A percentile compares a stretch with the other conserved stretches of the same genome.
Conservation (phyloP, 2,888 invertebrate genomes). For the Nephrotoma appendiculata region DNA sequence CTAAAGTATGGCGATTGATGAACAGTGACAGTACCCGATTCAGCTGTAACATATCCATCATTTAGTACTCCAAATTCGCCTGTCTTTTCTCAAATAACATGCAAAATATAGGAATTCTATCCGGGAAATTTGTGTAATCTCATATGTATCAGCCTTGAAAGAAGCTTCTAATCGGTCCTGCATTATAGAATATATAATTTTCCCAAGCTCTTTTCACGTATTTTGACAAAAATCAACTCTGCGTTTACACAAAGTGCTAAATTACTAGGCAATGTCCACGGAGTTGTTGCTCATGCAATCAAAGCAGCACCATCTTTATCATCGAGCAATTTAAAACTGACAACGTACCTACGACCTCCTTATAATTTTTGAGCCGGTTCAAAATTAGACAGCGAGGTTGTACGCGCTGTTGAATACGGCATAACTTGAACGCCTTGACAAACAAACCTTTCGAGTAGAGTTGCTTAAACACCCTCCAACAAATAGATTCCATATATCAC, state of each 20-base stretch:
- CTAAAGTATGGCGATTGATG: no score
- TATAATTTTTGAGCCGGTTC: constrained; percentile 98
- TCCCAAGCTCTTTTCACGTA: constrained; percentile 51
- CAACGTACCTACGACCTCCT: constrained; percentile 91
- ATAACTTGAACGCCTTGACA: no score
- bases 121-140: constrained; percentile 66
- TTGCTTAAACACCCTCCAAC: no score
- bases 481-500: constrained; percentile 97
- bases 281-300: constrained; percentile 97
- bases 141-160: constrained; percentile 69
- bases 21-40: no score
- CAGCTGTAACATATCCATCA: constrained; percentile 92
- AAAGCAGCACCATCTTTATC: constrained; percentile 34
- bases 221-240: constrained; percentile 67
- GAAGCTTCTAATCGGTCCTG: constrained; percentile 65
- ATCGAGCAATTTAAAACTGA: constrained; percentile 69
- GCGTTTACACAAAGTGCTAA: constrained; percentile 88
- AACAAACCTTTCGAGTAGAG: no score
- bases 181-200: constrained; percentile 69
- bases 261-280: constrained; percentile 98
- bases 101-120: constrained; percentile 74
- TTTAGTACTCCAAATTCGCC: constrained; percentile 73
- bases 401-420: constrained; percentile 96
- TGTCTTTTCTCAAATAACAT: constrained; percentile 32
- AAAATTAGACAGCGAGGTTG: constrained; percentile 95